phyloP scores from a whole-genome alignment of 2,888 invertebrate genomes.

The Trachelus iudaicus region DNA sequence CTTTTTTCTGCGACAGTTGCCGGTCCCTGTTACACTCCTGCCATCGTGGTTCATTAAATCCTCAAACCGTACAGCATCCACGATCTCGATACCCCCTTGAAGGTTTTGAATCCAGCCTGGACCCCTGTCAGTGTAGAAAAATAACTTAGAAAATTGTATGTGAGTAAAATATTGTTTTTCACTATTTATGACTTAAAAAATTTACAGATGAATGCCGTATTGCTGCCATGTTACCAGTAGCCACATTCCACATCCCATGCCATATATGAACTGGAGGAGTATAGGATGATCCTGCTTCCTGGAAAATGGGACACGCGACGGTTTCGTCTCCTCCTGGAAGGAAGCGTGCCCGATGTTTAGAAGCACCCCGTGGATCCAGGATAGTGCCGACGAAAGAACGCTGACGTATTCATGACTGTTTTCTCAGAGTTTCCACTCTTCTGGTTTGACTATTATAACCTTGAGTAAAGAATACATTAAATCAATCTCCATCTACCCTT shows the following conservation, averaged over 20 bases:
- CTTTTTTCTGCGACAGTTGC: conserved; percentile 39
- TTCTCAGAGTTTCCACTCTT: conserved; percentile 24
- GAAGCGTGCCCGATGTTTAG: conserved; percentile 28
- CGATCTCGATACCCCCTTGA: conserved; percentile 3
- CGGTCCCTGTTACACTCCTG: conserved; percentile 9
- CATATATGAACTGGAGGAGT: neutral
- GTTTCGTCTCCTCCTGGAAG: conserved; percentile 26
- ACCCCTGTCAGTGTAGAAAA: no score
- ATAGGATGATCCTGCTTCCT: conserved; percentile 29
- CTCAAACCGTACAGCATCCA: neutral
- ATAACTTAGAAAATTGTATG: neutral
- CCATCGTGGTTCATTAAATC: conserved; percentile 2
- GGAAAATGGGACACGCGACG: conserved; percentile 42
- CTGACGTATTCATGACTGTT: conserved; percentile 47
- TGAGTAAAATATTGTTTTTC: neutral
- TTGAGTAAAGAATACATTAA: neutral
- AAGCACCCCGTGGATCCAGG: conserved; percentile 25
- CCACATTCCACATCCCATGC: neutral
- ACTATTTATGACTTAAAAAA: neutral
- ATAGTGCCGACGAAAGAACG: conserved; percentile 24
- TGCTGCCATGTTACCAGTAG: neutral
- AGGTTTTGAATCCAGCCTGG: neutral
- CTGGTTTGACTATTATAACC: neutral
- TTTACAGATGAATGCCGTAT: neutral
- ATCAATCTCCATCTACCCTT: neutral